Evolutionary conservation across 2,797 vertebrate species (phyloP).

Genomic region (Semaprochilodus insignis): DNA sequence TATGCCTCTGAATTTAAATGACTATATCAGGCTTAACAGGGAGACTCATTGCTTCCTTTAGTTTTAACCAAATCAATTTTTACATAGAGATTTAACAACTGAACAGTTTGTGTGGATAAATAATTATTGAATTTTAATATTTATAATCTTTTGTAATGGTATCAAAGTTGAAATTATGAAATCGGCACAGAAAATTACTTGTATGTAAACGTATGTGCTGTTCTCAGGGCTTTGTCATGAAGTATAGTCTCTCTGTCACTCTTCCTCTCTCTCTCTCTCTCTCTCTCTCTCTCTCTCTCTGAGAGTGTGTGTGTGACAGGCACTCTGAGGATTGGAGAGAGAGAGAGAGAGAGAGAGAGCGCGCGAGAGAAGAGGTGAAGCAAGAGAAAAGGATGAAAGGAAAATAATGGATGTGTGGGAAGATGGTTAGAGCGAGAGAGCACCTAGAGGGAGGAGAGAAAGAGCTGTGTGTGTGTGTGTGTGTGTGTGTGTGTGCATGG

Average conservation of each 20-base stretch:
- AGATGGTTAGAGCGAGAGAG: constrained; percentile 53
- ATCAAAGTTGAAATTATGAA: too few relatives aligned
- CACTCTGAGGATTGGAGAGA: constrained; percentile 21
- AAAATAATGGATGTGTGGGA: constrained; percentile 51
- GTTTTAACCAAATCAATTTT: too few relatives aligned
- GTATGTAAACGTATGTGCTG: constrained; percentile 6
- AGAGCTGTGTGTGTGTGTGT: constrained; percentile 36
- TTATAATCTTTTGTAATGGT: too few relatives aligned
- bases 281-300: constrained; percentile 25
- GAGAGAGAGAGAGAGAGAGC: constrained; percentile 12
- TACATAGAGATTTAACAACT: too few relatives aligned
- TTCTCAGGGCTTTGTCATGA: background rate
- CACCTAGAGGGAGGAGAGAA: constrained; percentile 31
- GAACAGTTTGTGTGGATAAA: too few relatives aligned
- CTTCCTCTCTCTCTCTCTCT: too few relatives aligned
- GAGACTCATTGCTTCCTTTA: too few relatives aligned
- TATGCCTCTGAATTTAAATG: too few relatives aligned
- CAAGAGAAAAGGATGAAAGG: constrained; percentile 40
- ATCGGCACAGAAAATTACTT: background rate
- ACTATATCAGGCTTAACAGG: too few relatives aligned
- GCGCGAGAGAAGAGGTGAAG: constrained; percentile 34
- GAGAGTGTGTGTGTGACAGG: constrained; percentile 20
- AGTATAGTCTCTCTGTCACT: background rate
- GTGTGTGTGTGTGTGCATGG: constrained; percentile 13
- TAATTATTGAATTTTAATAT: too few relatives aligned